phyloP scores from a whole-genome alignment of 92 coral and sea anemone genomes.

The Siderastrea siderea region DNA sequence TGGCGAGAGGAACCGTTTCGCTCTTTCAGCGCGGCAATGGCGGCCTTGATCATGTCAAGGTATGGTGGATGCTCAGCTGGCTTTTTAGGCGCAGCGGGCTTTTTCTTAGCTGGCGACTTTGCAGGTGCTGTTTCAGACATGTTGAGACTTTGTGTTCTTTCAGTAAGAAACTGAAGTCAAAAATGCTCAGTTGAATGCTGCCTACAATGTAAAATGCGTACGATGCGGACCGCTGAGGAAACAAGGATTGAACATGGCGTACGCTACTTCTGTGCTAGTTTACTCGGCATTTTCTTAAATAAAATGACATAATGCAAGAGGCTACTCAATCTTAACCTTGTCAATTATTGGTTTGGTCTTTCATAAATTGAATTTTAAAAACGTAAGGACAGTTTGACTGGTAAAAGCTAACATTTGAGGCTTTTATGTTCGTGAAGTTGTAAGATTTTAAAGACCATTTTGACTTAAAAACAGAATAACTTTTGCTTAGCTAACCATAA shows the following conservation, averaged over 20 bases:
- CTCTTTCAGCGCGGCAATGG: slow-evolving; percentile 28
- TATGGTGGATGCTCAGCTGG: not conserved
- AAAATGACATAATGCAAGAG: not conserved
- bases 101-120: no score
- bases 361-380: no score
- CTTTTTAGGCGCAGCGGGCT: no score
- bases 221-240: not conserved
- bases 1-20: slow-evolving; percentile 80
- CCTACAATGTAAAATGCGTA: slow-evolving; percentile 2
- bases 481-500: not conserved
- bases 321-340: not conserved
- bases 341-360: not conserved
- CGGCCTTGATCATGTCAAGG: slow-evolving; percentile 69
- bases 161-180: no score
- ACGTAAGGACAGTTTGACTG: no score
- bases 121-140: no score
- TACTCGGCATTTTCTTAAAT: not conserved
- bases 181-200: slow-evolving; percentile 10
- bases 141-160: not conserved
- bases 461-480: not conserved
- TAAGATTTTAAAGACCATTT: no score
- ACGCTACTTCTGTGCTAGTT: not conserved
- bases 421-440: no score
- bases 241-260: not conserved
- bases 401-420: no score